Base-by-base conservation (phyloP, 2,797 vertebrate species). In the Varecia variegata region DNA sequence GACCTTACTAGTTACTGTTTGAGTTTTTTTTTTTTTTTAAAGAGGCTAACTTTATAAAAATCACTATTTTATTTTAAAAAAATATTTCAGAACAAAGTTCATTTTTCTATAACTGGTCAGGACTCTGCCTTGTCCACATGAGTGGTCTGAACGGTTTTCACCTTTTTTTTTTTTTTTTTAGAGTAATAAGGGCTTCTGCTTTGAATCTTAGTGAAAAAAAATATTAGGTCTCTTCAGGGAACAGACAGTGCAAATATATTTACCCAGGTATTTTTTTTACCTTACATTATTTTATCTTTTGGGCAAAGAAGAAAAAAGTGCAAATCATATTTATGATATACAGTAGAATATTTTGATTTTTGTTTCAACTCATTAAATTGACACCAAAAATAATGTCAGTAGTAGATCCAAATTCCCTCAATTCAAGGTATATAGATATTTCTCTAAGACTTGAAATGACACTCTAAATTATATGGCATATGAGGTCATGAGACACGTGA, bases 171-270 rank as follows among this genome's bases (percentile, higher is more conserved):
- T 77, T 35, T 76, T 74, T 7, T 76, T 74, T 88, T 58, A 73
- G 81, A 54, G 91, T 50, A 93, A 21, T 45, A 89, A 90, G 93
- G 74, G 11, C 52, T 96, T 87, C 76, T 97, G 94, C 91, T 96
- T 97, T 95, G 81, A 73, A 92, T 97, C 50, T 85, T 74, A 58
- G 23, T 7, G 70, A 71, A 70, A 50, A 87, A 67, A 86, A 97
- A 23, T 87, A 90, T 87, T 60, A 92, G 56, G 62, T 91, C 60
- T 67, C 93, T 90, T 84, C 54, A 94, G 21, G 62, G 38, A 85
- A 88, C 58, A 91, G n/a, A 77, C 45, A 77, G 91, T 27, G 6
- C 13, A 52, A 81, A 88, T 77, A 43, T 50, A 56, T 23, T 62
- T 77, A 65, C 32, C 4, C 32, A 27, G 21, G 6, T 21, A 32